Evolutionary conservation across 2,797 vertebrate species (phyloP), one percentile per base, ranked within the genome.

Genomic region (Lagocephalus sceleratus): DNA sequence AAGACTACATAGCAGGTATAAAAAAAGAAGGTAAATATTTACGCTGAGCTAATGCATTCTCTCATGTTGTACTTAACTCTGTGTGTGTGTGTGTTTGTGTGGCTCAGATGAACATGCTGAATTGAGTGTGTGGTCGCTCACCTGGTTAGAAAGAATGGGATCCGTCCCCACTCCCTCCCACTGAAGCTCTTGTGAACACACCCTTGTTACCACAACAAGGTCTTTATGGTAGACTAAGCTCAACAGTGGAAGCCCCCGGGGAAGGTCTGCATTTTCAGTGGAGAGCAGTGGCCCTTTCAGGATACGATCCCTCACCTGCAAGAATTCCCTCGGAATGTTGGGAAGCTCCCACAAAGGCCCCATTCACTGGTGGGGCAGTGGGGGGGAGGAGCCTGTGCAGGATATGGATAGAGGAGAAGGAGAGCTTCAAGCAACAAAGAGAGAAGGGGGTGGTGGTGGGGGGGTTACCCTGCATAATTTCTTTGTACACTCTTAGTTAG

Each of bases 321-420:
- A 74, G 51, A 78, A 79, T 78, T 83, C 73, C 52, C 64, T 54
- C 66, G 85, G 85, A 87, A 86, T 85, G 73, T 82, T 25, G 59
- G 60, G 68, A 78, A 79, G 54, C 70, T 71, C 71, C 77, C 76
- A 89, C 84, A 89, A 88, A 85, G 84, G 80, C 50, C 72, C 80
- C 65, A 79, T 89, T 89, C 86, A 84, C 38, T 63, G 54, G 62
- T 45, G n/a, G 60, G 57, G 38, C 48, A 71, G 42, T 6, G 26
- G 23, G 32, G 56, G 66, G 78, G 81, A 73, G 86, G 79, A 81
- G 83, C 49, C 60, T 67, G 23, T 5, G n/a, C 57, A 68, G 52
- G 59, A 61, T 60, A 47, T 53, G 60, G 60, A 60, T 14, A 48
- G 20, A 56, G 45, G 73, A 57, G 47, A 63, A 66, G 54, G 38